Base-by-base conservation (phyloP, 2,113 vertebrate genomes). In the Urocynchramus pylzowi region DNA sequence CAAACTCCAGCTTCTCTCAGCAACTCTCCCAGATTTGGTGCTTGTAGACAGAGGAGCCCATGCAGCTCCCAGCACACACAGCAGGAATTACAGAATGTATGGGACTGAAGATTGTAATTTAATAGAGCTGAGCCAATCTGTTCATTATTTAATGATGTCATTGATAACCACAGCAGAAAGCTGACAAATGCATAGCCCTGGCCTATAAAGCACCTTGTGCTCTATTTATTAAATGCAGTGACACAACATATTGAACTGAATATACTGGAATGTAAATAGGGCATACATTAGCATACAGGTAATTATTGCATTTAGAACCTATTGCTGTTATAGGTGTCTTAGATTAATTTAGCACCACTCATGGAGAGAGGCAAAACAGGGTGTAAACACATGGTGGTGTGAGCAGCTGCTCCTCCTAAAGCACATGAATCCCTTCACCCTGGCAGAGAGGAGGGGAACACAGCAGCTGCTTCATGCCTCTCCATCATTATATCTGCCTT, bases 81-180 rank as follows among this genome's bases (percentile, higher is more conserved):
- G 71, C 54, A 64, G 47, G 27, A 79, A 77, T 63, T 39, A 59
- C 82, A 74, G 67, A 47, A 88, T 23, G 47, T 67, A 60, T 56
- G 76, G 88, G 78, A 44, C 75, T 71, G 67, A 81, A 90, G 95
- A 95, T 78, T 90, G 69, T 45, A 28, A 77, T 82, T 94, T 86
- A 95, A 77, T 70, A 92, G 56, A 80, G 60, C 94, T 79, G 82
- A 92, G 93, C 86, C 96, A 93, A 95, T 89, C 95, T 82, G 70
- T 96, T 97, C 87, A 93, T 95, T 96, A 95, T 96, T 96, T 96
- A 97, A 95, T 85, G 95, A 91, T 95, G 97, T 97, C 97, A 97
- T 91, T 97, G 97, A 96, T 91, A 96, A 79, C 89, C 14, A 2
- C 87, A 87, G 94, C 3, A 0, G 90, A 93, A 95, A 65, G 80